Evolutionary conservation across 2,113 vertebrate species (phyloP), one percentile per base, ranked within the genome.

Genomic region (Choloepus hoffmanni): DNA sequence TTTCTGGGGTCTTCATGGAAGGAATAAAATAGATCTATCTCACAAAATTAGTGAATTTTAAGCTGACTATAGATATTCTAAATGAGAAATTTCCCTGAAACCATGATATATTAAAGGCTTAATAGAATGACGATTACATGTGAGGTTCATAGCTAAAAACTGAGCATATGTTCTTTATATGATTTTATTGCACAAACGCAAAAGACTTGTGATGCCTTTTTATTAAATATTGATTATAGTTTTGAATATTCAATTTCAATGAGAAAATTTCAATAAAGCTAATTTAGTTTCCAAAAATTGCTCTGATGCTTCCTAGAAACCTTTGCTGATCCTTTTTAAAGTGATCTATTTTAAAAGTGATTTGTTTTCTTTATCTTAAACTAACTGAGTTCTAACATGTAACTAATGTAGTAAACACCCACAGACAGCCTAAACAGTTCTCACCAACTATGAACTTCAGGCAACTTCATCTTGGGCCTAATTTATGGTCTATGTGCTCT

Each of bases 401-500:
- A 36, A 89, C 26, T 67, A 21, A 85, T 83, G 30, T 55, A 76
- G 90, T 85, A 90, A 78, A 87, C 50, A 86, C 7, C 19, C 33
- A 81, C 48, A 85, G 76, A 63, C 68, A 85, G 86, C 48, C 68
- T 88, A 86, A 92, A 96, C 82, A 83, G 85, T 88, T 95, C 81
- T 97, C 19, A 72, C 62, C 84, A 94, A 72, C 89, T 84, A 45
- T 19, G 93, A 95, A 83, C n/a, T 87, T 86, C 65, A 89, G 73
- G 60, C 86, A 82, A 50, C 62, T 79, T 65, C 77, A 62, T 82
- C 45, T 60, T 79, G 40, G 21, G 28, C 21, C 86, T 97, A 96
- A 98, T 98, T 98, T 98, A 98, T 97, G 90, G 36, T 62, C 94
- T 89, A 8, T 94, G 68, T 97, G 93, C 78, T 97, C 94, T 96